phyloP scores from a whole-genome alignment of 2,113 vertebrate genomes.

The Coptodon rendalli region DNA sequence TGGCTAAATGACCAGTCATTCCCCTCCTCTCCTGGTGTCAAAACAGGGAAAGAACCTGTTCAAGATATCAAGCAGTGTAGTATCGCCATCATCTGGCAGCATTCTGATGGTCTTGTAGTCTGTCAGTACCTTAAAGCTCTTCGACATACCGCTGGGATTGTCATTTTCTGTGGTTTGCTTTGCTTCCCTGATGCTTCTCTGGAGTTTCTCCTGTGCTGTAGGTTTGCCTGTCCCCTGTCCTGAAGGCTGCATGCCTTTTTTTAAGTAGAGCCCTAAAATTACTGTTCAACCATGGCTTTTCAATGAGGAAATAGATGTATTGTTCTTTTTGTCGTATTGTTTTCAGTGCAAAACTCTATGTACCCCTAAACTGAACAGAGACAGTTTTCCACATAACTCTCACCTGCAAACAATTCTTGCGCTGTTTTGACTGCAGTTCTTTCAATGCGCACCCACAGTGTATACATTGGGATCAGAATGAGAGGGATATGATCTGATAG shows the following conservation, averaged over 20 bases:
- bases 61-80: neutral
- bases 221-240: neutral
- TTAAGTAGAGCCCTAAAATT: neutral
- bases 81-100: fast-evolving
- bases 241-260: neutral
- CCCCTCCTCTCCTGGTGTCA: neutral
- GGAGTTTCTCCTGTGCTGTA: fast-evolving
- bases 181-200: neutral
- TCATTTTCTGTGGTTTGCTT: neutral
- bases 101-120: neutral
- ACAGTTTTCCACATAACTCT: neutral
- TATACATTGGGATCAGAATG: neutral
- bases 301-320: neutral
- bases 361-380: neutral
- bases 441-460: neutral
- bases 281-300: neutral
- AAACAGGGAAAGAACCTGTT: neutral
- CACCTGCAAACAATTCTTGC: neutral
- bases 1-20: neutral
- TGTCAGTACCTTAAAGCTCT: neutral
- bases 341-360: neutral
- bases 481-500: neutral
- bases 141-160: neutral
- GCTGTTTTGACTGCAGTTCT: neutral
- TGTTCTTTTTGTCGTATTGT: neutral